Conservation (phyloP, 2,113 vertebrate species). For the Oreochromis tanganicae region DNA sequence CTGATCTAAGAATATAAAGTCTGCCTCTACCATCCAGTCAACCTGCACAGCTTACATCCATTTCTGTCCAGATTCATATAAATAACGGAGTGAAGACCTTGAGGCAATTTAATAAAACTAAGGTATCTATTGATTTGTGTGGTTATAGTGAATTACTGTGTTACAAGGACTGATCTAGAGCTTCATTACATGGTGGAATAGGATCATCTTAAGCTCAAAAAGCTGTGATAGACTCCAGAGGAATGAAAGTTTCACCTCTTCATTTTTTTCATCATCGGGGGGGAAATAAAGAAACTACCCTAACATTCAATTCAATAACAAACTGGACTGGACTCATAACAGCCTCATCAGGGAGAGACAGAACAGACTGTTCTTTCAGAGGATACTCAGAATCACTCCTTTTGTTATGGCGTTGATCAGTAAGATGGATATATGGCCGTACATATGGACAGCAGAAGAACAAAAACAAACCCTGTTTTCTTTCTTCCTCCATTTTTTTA, state of each 20-base stretch:
- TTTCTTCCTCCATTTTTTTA: background rate
- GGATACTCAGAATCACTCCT: background rate
- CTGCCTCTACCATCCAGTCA: background rate
- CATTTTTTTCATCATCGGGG: background rate
- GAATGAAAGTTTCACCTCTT: background rate
- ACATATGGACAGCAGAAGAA: background rate
- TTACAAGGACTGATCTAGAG: background rate
- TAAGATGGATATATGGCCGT: background rate
- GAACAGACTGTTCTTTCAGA: background rate
- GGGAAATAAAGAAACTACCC: background rate
- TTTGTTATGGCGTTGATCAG: background rate
- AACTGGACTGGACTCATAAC: background rate
- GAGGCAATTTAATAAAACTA: background rate
- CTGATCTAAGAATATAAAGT: background rate
- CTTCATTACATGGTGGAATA: background rate
- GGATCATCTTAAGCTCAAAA: background rate
- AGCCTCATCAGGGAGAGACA: background rate
- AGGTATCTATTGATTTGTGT: background rate
- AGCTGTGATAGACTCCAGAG: background rate
- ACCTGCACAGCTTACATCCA: background rate
- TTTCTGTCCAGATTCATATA: background rate
- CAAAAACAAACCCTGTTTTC: background rate
- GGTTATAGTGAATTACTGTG: background rate
- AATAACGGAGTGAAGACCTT: background rate
- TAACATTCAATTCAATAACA: background rate